Evolutionary conservation across 2,888 invertebrate species (phyloP).

Genomic region (Pachymerium ferrugineum): DNA sequence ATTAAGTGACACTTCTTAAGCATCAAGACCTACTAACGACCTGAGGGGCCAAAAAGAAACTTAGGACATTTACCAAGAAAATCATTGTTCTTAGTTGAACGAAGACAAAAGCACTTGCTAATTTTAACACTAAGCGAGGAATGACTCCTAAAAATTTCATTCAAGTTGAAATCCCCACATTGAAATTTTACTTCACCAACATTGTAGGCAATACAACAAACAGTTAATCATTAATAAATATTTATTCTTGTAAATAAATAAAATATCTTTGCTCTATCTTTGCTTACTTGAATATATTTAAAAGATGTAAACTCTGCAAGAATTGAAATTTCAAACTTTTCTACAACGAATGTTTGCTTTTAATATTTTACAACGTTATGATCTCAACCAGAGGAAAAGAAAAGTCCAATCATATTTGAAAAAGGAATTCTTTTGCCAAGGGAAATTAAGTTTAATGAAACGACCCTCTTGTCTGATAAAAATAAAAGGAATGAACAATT

Average conservation of each 20-base stretch:
- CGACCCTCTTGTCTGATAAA: not conserved
- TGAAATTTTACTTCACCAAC: too few relatives aligned
- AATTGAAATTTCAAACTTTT: too few relatives aligned
- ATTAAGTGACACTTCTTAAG: constrained; percentile 11
- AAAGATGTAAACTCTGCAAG: too few relatives aligned
- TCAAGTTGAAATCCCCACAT: too few relatives aligned
- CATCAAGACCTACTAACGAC: constrained; percentile 14
- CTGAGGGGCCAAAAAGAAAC: not conserved
- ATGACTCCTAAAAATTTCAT: too few relatives aligned
- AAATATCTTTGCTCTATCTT: too few relatives aligned
- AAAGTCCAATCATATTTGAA: not conserved
- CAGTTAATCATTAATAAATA: too few relatives aligned
- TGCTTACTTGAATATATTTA: too few relatives aligned
- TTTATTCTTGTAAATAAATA: too few relatives aligned
- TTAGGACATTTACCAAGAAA: constrained; percentile 17
- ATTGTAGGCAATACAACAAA: too few relatives aligned
- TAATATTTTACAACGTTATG: not conserved
- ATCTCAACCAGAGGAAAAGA: not conserved
- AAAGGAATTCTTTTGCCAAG: constrained; percentile 3
- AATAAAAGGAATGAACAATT: not conserved
- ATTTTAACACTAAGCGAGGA: not conserved
- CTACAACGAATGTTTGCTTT: constrained; percentile 15
- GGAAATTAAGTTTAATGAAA: constrained; percentile 13
- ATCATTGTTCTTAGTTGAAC: not conserved
- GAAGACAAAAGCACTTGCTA: constrained; percentile 14